Conservation (phyloP, 2,888 invertebrate species). For the Ennomos fuscantarius region DNA sequence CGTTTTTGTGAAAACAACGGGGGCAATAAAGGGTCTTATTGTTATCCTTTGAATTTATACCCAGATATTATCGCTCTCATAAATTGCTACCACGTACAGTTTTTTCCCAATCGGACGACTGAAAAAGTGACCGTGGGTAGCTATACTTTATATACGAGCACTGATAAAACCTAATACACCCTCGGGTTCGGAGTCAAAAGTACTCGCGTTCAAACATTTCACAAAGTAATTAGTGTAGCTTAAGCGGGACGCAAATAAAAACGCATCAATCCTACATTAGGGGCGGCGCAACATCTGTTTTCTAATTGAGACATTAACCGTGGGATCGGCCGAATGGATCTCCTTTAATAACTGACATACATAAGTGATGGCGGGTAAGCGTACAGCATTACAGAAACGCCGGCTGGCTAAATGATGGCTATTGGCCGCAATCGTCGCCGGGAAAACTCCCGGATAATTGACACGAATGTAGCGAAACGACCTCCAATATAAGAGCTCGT, state of each 20-base stretch:
- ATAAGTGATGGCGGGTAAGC: slow-evolving; percentile 70
- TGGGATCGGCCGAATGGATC: slow-evolving; percentile 68
- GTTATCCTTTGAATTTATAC: slow-evolving; percentile 84
- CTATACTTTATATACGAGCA: slow-evolving; percentile 54
- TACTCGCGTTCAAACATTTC: slow-evolving; percentile 40
- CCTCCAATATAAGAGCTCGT: slow-evolving; percentile 50
- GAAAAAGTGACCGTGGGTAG: slow-evolving; percentile 70
- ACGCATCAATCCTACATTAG: slow-evolving; percentile 66
- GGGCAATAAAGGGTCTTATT: slow-evolving; percentile 82
- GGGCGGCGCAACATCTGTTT: slow-evolving; percentile 47
- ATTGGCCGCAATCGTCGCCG: slow-evolving; percentile 73
- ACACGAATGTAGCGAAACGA: slow-evolving; percentile 71
- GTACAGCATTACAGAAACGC: slow-evolving; percentile 62
- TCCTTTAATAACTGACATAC: slow-evolving; percentile 75
- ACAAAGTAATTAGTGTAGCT: slow-evolving; percentile 49
- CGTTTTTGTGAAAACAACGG: slow-evolving; percentile 82
- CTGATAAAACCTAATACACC: slow-evolving; percentile 55
- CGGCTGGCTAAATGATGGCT: slow-evolving; percentile 70
- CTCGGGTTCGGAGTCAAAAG: slow-evolving; percentile 34
- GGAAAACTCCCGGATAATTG: slow-evolving; percentile 78
- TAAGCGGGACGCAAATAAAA: slow-evolving; percentile 58
- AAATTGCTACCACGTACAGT: slow-evolving; percentile 77
- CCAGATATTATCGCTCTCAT: slow-evolving; percentile 81
- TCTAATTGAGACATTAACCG: slow-evolving; percentile 81
- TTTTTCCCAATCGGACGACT: slow-evolving; percentile 68